Conservation (phyloP, 1,140 invertebrate species). For the Rhopalosiphum maidis region DNA sequence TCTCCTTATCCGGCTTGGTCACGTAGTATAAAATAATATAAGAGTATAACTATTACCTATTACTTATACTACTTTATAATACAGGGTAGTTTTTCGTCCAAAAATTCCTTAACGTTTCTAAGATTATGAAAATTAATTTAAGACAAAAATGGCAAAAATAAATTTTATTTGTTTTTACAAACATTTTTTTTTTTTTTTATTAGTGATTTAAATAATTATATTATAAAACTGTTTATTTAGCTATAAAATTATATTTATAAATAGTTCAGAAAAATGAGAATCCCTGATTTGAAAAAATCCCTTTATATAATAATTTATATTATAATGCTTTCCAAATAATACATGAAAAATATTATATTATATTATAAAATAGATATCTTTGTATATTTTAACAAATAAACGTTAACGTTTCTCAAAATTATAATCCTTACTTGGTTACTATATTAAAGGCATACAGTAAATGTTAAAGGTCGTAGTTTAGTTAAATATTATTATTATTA, state of each 20-base stretch:
- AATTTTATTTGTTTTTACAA: not conserved
- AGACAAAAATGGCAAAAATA: not conserved
- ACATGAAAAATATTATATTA: not conserved
- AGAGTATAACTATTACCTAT: no score
- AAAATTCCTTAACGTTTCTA: not conserved
- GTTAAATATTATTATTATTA: not conserved
- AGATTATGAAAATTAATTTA: no score
- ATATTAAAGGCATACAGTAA: not conserved
- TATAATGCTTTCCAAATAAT: not conserved
- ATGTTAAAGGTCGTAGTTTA: not conserved
- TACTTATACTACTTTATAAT: not conserved
- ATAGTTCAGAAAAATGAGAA: not conserved
- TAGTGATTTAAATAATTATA: not conserved
- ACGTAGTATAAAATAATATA: no score
- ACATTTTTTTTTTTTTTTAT: not conserved
- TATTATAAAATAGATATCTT: not conserved
- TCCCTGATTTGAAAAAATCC: not conserved
- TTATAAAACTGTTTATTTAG: no score
- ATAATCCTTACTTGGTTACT: not conserved
- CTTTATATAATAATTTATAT: not conserved
- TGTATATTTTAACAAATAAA: not conserved
- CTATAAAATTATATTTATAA: not conserved
- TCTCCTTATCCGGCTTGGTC: no score
- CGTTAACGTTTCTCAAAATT: not conserved
- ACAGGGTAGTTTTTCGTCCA: rapidly evolving